A percentile compares a stretch with the other conserved stretches of the same genome.
phyloP scores from a whole-genome alignment of 2,797 vertebrate species.

The Fringilla coelebs region DNA sequence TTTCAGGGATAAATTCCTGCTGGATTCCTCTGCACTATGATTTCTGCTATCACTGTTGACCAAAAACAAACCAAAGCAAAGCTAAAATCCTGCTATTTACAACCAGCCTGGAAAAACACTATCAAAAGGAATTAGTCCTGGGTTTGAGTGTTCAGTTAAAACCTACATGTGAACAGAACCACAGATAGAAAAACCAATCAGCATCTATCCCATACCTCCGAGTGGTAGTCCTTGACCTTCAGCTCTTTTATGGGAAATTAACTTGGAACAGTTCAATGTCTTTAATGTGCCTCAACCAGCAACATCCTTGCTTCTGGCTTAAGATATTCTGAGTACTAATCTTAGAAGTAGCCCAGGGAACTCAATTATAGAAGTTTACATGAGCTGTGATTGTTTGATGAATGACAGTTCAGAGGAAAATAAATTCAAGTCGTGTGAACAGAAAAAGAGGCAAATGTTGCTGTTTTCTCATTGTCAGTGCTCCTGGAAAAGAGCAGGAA shows the following conservation, averaged over 20 bases:
- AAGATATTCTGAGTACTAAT: background rate
- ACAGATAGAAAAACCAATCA: background rate
- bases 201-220: background rate
- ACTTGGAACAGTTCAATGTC: background rate
- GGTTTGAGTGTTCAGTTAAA: background rate
- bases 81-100: background rate
- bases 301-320: background rate
- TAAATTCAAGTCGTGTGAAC: background rate
- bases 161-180: background rate
- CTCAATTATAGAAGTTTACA: background rate
- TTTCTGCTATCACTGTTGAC: slow-evolving; percentile 5
- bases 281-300: background rate
- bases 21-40: background rate
- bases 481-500: background rate
- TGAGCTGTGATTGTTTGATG: background rate
- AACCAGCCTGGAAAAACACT: background rate
- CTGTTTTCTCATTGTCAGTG: background rate
- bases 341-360: background rate
- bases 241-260: background rate
- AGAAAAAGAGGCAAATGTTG: background rate
- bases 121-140: background rate
- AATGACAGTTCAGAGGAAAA: background rate
- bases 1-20: background rate
- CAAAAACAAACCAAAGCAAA: slow-evolving; percentile 7
- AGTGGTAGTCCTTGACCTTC: background rate